Base-by-base conservation (phyloP, 2,797 vertebrate genomes). In the Euphonia xanthogaster region DNA sequence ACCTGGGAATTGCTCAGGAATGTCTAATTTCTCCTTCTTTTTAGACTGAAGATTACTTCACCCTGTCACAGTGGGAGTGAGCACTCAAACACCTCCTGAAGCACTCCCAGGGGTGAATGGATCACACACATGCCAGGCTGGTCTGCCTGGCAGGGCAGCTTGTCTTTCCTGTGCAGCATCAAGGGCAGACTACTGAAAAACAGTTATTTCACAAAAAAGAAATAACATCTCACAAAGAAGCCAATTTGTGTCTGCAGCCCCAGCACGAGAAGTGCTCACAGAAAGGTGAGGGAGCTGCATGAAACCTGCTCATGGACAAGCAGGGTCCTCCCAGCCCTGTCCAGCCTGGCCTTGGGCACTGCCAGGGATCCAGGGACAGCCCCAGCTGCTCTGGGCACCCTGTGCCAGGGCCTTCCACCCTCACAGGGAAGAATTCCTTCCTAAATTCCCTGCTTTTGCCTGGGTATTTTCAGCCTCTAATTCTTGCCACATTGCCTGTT, bases 401-500 rank as follows among this genome's bases (percentile, higher is more conserved):
- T 78, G 27, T 31, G 48, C 48, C 65, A 70, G 25, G 31, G 10
- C 9, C 63, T 62, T 0, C 14, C 42, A 39, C 7, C 17, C 21
- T 57, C n/a, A 1, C 14, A 57, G 17, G 4, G n/a, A 22, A 33
- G 1, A 14, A 31, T 0, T 35, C 6, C 10, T 57, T 57, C 37
- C 14, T 27, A 30, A 50, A 39, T 57, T 27, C 47, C 86, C 79
- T 60, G 25, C 44, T 33, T 61, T 54, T 45, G 14, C 39, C 31
- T 39, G 25, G 39, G 14, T 68, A 48, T 48, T 71, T 91, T 75
- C 82, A 86, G 82, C 35, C 80, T 95, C 48, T 90, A 72, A 97
- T 95, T 97, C 93, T 93, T 88, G 30, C 79, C 23, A 33, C 50
- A 12, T 80, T 95, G 92, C 58, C 68, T 88, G 14, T 92, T 96